These are phyloP conservation scores for Hormiphora californensis DNA, from an alignment of 37 sponge, comb jelly and placozoan species.

Conservation along the genomic window DNA sequence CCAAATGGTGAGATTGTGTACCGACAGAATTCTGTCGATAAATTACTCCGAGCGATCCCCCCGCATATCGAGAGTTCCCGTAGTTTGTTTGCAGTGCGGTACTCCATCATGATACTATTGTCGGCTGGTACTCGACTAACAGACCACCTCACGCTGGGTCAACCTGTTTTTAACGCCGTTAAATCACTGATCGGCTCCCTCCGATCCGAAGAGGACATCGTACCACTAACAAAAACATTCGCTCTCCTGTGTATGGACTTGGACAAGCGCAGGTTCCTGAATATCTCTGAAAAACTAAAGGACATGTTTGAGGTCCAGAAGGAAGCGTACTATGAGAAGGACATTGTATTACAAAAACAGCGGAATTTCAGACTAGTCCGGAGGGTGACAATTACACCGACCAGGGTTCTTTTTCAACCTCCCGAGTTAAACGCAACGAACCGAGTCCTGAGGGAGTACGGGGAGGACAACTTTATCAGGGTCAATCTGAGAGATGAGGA, in stretches of 20 bases:
- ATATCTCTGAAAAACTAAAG: neutral
- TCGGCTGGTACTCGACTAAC: constrained; percentile 13
- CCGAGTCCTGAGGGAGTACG: constrained; percentile 40
- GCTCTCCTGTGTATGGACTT: constrained; percentile 8
- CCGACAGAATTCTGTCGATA: neutral
- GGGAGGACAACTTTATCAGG: constrained; percentile 47
- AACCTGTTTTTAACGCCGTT: neutral
- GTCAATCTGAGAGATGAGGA: constrained; percentile 57
- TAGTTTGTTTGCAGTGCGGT: neutral
- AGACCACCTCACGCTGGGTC: neutral
- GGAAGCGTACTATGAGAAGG: neutral
- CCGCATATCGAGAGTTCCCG: neutral
- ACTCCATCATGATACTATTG: constrained; percentile 12
- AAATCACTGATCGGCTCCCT: neutral
- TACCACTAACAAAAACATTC: constrained; percentile 1
- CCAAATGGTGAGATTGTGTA: neutral
- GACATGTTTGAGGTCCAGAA: neutral
- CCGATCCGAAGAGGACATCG: neutral
- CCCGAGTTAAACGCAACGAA: constrained; percentile 54
- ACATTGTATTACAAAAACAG: neutral
- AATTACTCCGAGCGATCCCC: neutral
- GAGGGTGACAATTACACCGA: constrained; percentile 38
- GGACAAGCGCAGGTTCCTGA: neutral
- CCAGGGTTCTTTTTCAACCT: constrained; percentile 1
- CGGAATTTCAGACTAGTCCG: neutral